Conservation (phyloP, 2,113 vertebrate species). For the Nyctereutes procyonoides region DNA sequence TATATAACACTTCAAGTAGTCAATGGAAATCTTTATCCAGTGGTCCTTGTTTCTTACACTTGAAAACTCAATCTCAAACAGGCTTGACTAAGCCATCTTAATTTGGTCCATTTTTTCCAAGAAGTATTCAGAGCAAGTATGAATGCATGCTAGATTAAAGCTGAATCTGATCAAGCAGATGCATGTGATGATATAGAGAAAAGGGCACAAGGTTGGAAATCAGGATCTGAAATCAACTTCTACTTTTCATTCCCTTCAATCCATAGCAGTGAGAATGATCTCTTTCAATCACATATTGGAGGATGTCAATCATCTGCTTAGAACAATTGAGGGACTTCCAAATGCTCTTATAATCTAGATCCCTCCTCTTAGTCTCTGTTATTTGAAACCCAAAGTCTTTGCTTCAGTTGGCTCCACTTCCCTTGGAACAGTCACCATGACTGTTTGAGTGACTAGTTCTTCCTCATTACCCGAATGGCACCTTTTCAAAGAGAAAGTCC, state of each 20-base stretch:
- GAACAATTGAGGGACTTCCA: not conserved
- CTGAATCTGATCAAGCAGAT: not conserved
- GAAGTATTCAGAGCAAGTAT: not conserved
- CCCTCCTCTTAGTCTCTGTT: not conserved
- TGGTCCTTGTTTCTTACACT: not conserved
- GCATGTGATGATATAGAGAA: not conserved
- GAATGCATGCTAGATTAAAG: not conserved
- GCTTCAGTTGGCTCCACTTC: not conserved
- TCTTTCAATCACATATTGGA: not conserved
- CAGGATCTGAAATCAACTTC: not conserved
- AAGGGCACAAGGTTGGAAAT: not conserved
- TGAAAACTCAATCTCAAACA: not conserved
- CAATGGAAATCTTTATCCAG: not conserved
- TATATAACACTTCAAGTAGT: not conserved
- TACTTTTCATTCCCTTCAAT: not conserved
- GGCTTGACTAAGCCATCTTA: not conserved
- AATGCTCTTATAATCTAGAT: not conserved
- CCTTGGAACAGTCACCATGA: not conserved
- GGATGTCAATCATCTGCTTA: not conserved
- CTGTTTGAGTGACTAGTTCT: not conserved
- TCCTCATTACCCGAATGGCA: not conserved
- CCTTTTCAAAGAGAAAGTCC: conserved; percentile 38
- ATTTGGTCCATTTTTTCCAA: not conserved
- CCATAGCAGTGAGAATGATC: not conserved
- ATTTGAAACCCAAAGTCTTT: not conserved